Percentiles rank a stretch among this genome's conserved stretches.
These are phyloP conservation scores for Euglossa dilemma DNA, from an alignment of 1,140 invertebrate genomes.

Conservation along the genomic window DNA sequence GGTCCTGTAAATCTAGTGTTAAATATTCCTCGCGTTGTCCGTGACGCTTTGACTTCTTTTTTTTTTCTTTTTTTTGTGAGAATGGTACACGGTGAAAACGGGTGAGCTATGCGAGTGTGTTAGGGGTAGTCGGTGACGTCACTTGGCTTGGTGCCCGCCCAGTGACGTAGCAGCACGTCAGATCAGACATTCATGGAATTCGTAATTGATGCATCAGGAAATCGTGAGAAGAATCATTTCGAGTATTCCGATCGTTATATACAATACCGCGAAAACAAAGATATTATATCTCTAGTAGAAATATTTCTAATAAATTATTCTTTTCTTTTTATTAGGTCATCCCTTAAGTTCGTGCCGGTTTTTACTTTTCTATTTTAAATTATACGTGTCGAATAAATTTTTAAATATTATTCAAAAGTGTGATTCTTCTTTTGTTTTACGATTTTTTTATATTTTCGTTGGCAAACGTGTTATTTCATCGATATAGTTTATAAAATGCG, in stretches of 20 bases:
- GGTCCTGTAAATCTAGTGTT: no score
- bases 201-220: conserved; percentile 5
- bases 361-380: no score
- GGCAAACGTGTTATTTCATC: no score
- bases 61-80: background rate
- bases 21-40: background rate
- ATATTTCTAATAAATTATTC: background rate
- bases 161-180: conserved; percentile 22
- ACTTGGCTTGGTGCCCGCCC: conserved; percentile 12
- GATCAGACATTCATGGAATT: conserved; percentile 35
- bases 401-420: no score
- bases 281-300: background rate
- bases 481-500: no score
- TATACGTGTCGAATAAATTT: no score
- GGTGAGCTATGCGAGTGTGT: background rate
- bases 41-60: no score
- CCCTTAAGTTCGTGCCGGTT: no score
- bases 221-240: background rate
- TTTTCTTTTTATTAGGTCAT: no score
- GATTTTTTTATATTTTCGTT: no score
- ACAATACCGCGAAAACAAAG: background rate
- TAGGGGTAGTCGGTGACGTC: conserved; percentile 29
- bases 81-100: background rate
- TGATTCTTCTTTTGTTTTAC: no score
- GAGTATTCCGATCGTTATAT: background rate